A percentile compares a stretch with the other conserved stretches of the same genome.
Evolutionary conservation across 1,140 invertebrate species (phyloP).

Genomic region (Diorhabda sublineata): DNA sequence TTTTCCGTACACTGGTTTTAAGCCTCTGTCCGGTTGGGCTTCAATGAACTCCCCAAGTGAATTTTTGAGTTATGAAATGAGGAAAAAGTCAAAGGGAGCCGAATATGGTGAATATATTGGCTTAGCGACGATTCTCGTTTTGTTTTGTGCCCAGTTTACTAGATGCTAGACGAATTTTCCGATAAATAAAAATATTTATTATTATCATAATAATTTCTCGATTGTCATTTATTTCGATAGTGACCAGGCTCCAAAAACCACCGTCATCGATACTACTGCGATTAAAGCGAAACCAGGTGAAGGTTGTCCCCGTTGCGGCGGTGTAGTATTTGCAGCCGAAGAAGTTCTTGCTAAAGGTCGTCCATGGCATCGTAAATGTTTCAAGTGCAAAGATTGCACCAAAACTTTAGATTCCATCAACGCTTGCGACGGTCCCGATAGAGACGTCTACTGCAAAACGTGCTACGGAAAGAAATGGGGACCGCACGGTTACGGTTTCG

Average conservation of each 20-base stretch:
- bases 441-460: constrained; percentile 89
- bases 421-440: constrained; percentile 85
- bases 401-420: constrained; percentile 90
- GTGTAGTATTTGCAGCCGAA: constrained; percentile 86
- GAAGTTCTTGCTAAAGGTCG: constrained; percentile 80
- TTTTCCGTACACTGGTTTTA: too few relatives aligned
- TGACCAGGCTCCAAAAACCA: constrained; percentile 66
- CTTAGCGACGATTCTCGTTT: too few relatives aligned
- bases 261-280: constrained; percentile 70
- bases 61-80: too few relatives aligned
- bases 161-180: not conserved
- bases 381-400: constrained; percentile 91
- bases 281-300: constrained; percentile 79
- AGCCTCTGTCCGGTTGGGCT: too few relatives aligned
- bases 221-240: constrained; percentile 40
- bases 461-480: constrained; percentile 92
- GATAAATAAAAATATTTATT: too few relatives aligned
- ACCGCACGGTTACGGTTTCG: constrained; percentile 92
- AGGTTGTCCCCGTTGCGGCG: constrained; percentile 85
- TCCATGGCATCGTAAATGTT: constrained; percentile 97
- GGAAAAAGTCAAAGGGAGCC: too few relatives aligned
- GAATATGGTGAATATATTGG: too few relatives aligned
- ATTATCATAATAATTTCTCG: too few relatives aligned
- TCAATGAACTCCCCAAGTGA: too few relatives aligned
- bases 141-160: not conserved